A percentile compares a stretch with the other conserved stretches of the same genome.
Evolutionary conservation across 2,888 invertebrate genomes (phyloP).

Genomic region (Drosophila barbarae): DNA sequence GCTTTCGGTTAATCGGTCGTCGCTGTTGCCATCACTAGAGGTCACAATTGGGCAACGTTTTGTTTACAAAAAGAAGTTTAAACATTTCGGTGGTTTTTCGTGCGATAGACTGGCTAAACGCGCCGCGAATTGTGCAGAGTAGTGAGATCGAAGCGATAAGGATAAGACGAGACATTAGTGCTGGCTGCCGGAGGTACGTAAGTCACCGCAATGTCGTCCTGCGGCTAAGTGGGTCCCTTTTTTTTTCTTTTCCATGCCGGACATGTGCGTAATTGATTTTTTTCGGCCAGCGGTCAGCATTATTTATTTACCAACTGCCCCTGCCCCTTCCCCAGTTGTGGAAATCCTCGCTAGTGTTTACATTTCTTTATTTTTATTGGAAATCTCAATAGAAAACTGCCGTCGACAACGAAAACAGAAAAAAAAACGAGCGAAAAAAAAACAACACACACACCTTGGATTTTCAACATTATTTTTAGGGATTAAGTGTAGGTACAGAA

Average conservation of each 20-base stretch:
- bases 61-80: constrained; percentile 48
- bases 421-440: neutral
- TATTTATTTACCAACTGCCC: constrained; percentile 21
- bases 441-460: constrained; percentile 16
- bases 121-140: constrained; percentile 22
- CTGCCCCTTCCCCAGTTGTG: neutral
- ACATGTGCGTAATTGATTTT: constrained; percentile 50
- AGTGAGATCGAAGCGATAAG: neutral
- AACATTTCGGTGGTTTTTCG: constrained; percentile 30
- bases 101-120: constrained; percentile 16
- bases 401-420: constrained; percentile 4
- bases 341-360: neutral
- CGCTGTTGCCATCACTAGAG: constrained; percentile 47
- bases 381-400: constrained; percentile 39
- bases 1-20: constrained; percentile 3
- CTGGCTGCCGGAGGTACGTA: constrained; percentile 9
- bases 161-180: neutral
- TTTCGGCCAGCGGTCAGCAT: constrained; percentile 37
- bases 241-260: constrained; percentile 15
- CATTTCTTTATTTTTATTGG: constrained; percentile 26
- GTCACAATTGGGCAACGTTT: constrained; percentile 51
- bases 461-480: constrained; percentile 32
- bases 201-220: neutral
- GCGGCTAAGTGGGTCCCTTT: neutral
- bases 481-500: constrained; percentile 41